Evolutionary conservation across 2,888 invertebrate genomes (phyloP), one percentile per base, ranked within the genome.

Genomic region (Coelopa pilipes): DNA sequence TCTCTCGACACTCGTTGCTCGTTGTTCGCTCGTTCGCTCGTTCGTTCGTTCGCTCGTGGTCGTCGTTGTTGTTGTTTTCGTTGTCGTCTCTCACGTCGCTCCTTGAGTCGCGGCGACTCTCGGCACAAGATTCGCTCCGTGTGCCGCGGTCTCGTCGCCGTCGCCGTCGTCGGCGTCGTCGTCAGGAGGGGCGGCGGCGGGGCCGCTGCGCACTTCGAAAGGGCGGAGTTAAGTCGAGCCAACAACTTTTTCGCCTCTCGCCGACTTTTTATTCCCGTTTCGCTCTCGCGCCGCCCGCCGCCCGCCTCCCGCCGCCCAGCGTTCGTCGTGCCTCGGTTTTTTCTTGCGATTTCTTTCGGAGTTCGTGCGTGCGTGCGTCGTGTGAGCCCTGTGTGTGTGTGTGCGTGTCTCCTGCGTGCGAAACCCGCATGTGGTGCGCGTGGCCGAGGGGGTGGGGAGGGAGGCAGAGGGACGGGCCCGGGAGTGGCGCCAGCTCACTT

Each of bases 181-280:
- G 45, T 7, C 24, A 34, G 15, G 45, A 34, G 17, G 53, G 69
- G 34, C 19, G 47, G 24, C 47, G 70, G 70, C 12, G 55, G 60
- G 45, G 34, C 7, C 59, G 21, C 57, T 71, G 71, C 71, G 71
- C 71, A 63, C 55, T 47, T 55, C 55, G 53, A 71, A 63, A 55
- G 63, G 71, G 71, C 71, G 71, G 71, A 71, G 71, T 57, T 46
- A 71, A 45, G 55, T 66, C 34, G 34, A 34, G 34, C 34, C 34
- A 34, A 34, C 34, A n/a, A n/a, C 7, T 34, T 34, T 34, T 34
- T 34, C 34, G 34, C 34, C 34, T 34, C 34, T 34, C 59, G 57
- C 19, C 24, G n/a, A 34, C 21, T 19, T 12, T 66, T 46, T 2
- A 1, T 66, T 66, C 13, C 1, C n/a, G 17, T 63, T 63, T 46